Base-by-base conservation (phyloP, 2,113 vertebrate genomes). In the Xiphophorus maculatus region DNA sequence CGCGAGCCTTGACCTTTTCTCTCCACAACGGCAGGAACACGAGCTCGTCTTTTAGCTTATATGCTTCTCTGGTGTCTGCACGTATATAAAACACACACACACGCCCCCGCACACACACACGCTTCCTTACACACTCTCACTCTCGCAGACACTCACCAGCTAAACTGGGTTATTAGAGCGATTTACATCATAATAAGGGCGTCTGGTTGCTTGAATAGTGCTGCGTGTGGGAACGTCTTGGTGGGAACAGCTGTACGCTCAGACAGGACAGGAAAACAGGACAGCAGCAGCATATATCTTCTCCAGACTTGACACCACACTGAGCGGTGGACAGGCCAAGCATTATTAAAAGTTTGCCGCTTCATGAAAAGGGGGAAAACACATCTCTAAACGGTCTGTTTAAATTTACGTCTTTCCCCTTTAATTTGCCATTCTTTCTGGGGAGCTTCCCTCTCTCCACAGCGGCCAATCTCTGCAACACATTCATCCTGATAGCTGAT, bases 181-280 rank as follows among this genome's bases (percentile, higher is more conserved):
- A 95, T 94, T 95, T 94, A 93, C 94, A 95, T 95, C 84, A 94
- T 92, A 95, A 93, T 94, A 75, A 88, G 85, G 74, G 90, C 88
- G 92, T 93, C 93, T 92, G 89, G 85, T 84, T 80, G 88, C 88
- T 89, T 93, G 87, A 91, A 84, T 86, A 83, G 92, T 87, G 84
- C 87, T 92, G 91, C 92, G 91, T 92, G 91, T 93, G 91, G 92
- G 90, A 90, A 92, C 92, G 90, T 92, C 90, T 88, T 89, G 84
- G 79, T 82, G 69, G 81, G 82, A 93, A 91, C 91, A 93, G 91
- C 89, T 92, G 91, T 90, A 91, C 85, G 54, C 87, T 88, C 87
- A 90, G 82, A 90, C 87, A 68, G 84, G 54, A 67, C 78, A 25
- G 62, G 76, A 80, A 81, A 87, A 81, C 70, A 66, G 82, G 75